Evolutionary conservation across 2,888 invertebrate genomes (phyloP), one percentile per base, ranked within the genome.

Genomic region (Yponomeuta sedellus): DNA sequence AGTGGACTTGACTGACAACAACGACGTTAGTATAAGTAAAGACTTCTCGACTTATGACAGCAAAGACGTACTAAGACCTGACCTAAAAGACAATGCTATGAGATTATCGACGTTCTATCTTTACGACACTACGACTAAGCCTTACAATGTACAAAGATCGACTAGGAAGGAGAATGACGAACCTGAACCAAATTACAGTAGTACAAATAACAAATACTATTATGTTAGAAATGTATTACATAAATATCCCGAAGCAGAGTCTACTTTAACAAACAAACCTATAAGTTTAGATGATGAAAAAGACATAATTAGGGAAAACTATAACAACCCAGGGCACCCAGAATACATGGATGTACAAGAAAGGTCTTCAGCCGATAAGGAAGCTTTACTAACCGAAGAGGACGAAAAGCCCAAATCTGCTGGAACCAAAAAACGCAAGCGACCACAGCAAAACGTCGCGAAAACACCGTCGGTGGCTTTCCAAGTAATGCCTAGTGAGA

Each of bases 401-500:
- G 85, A 80, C 70, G 3, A 84, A 79, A 71, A 65, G 71, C 71
- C 0, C 69, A 68, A 63, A 44, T 67, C 16, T 61, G 52, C 69
- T 73, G 74, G 8, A 81, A 71, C 77, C 70, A 57, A 66, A 74
- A 79, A 67, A 68, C 71, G 5, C 80, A 79, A 68, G 85, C 81
- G 61, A 82, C 82, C 10, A 69, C 80, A 57, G 19, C 61, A 59
- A 0, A 80, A 71, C 68, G 70, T 84, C 39, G 82, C 82, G 0
- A 86, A 89, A 69, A 87, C 88, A 16, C 90, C 89, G 2, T 85
- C 89, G 0, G 90, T 92, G 2, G 81, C 83, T 63, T 92, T 92
- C 68, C 84, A 92, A 76, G 80, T 92, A 52, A 90, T 90, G 69
- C 92, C 92, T 1, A 92, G 92, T 76, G 92, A 92, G 73, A 88